These are phyloP conservation scores for Neelides sp. DNA, from an alignment of 1,140 invertebrate species.

Conservation along the genomic window DNA sequence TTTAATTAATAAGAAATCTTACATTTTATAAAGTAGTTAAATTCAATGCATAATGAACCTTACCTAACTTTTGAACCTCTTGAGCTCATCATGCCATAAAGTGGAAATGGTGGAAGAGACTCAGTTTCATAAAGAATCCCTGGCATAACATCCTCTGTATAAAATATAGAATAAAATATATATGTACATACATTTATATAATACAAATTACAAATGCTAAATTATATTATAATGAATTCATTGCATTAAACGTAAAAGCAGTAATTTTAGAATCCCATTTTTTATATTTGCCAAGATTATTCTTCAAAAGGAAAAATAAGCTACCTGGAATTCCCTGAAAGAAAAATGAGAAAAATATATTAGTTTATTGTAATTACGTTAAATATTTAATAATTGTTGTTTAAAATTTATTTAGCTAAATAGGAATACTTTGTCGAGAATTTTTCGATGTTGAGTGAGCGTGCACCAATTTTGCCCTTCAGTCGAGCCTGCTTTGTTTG, in stretches of 20 bases:
- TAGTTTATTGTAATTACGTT: too few species aligned
- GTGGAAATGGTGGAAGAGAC: constrained; percentile 61
- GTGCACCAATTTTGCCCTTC: constrained; percentile 20
- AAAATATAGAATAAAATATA: too few species aligned
- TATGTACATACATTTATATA: too few species aligned
- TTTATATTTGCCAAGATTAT: too few species aligned
- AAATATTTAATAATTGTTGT: too few species aligned
- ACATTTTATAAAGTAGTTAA: not conserved
- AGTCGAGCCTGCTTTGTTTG: constrained; percentile 3
- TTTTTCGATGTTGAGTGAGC: constrained; percentile 21
- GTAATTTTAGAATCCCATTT: too few species aligned
- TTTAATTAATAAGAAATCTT: too few species aligned
- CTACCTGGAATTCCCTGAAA: constrained; percentile 61
- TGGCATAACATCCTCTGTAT: constrained; percentile 77
- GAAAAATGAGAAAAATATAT: constrained; percentile 6
- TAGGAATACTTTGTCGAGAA: constrained; percentile 22
- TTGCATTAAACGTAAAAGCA: too few species aligned
- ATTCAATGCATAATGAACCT: not conserved
- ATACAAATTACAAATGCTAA: too few species aligned
- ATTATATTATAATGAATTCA: too few species aligned
- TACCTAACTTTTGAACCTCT: constrained; percentile 68
- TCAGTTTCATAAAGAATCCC: constrained; percentile 51
- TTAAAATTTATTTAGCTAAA: too few species aligned
- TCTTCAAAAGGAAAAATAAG: too few species aligned
- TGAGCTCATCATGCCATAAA: constrained; percentile 85